Percentiles rank a stretch among this genome's conserved stretches.
phyloP scores from a whole-genome alignment of 2,113 vertebrate species.

The Lathamus discolor region DNA sequence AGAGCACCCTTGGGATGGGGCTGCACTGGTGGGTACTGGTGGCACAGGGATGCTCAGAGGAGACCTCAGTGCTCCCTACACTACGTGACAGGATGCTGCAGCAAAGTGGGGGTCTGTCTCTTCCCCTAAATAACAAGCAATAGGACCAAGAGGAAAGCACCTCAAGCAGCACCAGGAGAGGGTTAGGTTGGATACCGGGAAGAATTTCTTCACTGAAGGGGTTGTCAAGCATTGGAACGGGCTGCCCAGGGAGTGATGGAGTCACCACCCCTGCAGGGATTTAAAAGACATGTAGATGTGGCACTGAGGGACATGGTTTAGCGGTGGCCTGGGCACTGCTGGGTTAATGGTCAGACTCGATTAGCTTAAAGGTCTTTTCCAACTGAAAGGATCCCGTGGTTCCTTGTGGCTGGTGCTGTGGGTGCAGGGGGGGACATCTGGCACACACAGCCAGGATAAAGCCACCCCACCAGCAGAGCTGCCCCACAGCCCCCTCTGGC shows the following conservation, averaged over 20 bases:
- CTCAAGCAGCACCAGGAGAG: not conserved
- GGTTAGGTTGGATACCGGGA: not conserved
- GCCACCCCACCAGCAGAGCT: not conserved
- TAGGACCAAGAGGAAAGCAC: not conserved
- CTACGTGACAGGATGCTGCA: not conserved
- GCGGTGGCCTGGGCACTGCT: not conserved
- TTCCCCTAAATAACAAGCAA: not conserved
- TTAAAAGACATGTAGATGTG: fast-evolving
- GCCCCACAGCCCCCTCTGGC: not conserved
- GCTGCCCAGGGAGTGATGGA: not conserved
- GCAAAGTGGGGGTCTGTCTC: not conserved
- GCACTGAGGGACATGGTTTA: not conserved
- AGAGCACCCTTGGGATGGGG: not conserved
- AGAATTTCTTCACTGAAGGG: not conserved
- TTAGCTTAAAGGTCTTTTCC: not conserved
- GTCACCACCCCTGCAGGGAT: not conserved
- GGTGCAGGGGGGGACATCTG: not conserved
- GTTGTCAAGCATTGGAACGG: not conserved
- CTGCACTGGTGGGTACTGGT: not conserved
- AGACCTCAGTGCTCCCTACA: not conserved
- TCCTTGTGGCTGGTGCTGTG: not conserved
- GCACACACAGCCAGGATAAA: too few species aligned
- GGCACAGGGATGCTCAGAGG: not conserved
- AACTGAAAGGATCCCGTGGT: not conserved
- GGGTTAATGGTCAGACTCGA: not conserved